phyloP scores from a whole-genome alignment of 2,797 vertebrate species.

The Tangara arthus region DNA sequence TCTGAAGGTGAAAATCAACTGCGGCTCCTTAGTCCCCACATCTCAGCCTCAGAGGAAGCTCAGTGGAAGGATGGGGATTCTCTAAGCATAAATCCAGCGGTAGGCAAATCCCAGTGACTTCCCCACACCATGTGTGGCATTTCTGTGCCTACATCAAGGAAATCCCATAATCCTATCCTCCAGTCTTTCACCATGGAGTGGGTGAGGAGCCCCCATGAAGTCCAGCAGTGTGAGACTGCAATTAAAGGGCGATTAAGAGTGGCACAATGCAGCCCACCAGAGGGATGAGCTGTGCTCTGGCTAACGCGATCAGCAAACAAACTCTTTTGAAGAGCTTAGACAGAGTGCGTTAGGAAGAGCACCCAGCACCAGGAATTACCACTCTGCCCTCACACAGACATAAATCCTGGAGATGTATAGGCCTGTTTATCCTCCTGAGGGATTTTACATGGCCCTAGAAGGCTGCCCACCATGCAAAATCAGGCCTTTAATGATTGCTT shows the following conservation, averaged over 20 bases:
- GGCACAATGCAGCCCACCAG: not conserved
- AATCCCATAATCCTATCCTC: slow-evolving; percentile 17
- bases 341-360: not conserved
- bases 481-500: slow-evolving; percentile 24
- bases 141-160: not conserved
- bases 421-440: slow-evolving; percentile 31
- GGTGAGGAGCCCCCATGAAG: not conserved
- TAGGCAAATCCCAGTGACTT: not conserved
- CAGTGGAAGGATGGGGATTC: not conserved
- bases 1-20: not conserved
- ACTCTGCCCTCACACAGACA: not conserved
- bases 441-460: not conserved
- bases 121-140: not conserved
- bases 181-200: not conserved
- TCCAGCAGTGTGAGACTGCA: not conserved
- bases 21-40: not conserved
- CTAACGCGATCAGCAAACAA: not conserved
- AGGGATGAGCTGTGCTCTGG: not conserved
- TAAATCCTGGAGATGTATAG: not conserved
- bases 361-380: not conserved
- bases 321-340: not conserved
- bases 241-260: not conserved
- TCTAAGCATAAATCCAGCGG: not conserved
- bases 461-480: slow-evolving; percentile 13
- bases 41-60: not conserved